Base-by-base conservation (phyloP, 1,140 invertebrate genomes). In the Sycobia sp. region DNA sequence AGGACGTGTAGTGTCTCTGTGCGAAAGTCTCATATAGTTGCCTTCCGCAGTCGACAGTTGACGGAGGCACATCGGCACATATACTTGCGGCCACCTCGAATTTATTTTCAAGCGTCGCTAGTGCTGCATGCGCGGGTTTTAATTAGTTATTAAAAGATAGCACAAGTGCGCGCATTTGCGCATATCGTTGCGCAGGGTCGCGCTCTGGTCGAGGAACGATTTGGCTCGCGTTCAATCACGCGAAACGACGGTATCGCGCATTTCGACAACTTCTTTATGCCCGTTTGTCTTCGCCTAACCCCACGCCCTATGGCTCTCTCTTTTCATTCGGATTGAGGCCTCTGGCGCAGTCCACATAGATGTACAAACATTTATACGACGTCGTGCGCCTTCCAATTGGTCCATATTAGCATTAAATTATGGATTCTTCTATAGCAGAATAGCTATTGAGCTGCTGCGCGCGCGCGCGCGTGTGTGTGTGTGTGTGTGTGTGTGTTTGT, bases 61-160 rank as follows among this genome's bases (percentile, higher is more conserved):
- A 22, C 7, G 7, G n/a, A n/a, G n/a, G n/a, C n/a, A n/a, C n/a
- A n/a, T n/a, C n/a, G n/a, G n/a, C n/a, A n/a, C n/a, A n/a, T n/a
- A n/a, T n/a, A n/a, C n/a, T n/a, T n/a, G n/a, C n/a, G n/a, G 57
- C 51, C 46, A 38, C 60, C 34, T 34, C 41, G 25, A 57, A 41
- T 64, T 71, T 71, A 71, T 71, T 69, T 71, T 65, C 44, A 67
- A 69, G 61, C 43, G 55, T 13, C 53, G 44, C 36, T 23, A 34
- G 49, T 56, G 55, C 36, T 29, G 25, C 22, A 51, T 70, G 49
- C 51, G 67, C 69, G 67, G 62, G 66, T 69, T 70, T 68, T 71
- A 70, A 72, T 72, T 70, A 71, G 71, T 69, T 65, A 49, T 46
- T 44, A 56, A n/a, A 27, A n/a, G n/a, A n/a, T n/a, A n/a, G 18